A percentile compares a stretch with the other conserved stretches of the same genome.
phyloP scores from a whole-genome alignment of 2,797 vertebrate genomes.

The Kryptopterus vitreolus region DNA sequence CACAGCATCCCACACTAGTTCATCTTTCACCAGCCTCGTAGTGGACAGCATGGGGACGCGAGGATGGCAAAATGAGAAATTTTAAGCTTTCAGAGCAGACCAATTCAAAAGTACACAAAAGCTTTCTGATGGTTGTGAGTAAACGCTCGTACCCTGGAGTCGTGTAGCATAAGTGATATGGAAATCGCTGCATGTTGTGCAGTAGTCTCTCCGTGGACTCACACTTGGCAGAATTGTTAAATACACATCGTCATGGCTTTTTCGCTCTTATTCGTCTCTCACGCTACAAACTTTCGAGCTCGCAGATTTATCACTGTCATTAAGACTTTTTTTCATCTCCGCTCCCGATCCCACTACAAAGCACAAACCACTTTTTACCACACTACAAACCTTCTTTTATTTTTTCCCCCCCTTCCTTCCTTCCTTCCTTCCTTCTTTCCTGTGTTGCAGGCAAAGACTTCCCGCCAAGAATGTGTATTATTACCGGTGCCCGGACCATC shows the following conservation, averaged over 20 bases:
- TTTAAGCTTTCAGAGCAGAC: slow-evolving; percentile 3
- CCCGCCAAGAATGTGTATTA: slow-evolving; percentile 97
- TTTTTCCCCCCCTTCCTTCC: background rate
- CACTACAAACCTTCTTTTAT: background rate
- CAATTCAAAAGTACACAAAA: background rate
- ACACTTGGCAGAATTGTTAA: slow-evolving; percentile 14
- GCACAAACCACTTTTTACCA: too few relatives aligned
- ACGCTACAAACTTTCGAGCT: background rate
- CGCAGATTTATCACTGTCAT: background rate
- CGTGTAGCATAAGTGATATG: slow-evolving; percentile 29
- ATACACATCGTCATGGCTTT: background rate
- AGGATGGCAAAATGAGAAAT: background rate
- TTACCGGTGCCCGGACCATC: slow-evolving; percentile 95
- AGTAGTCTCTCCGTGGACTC: slow-evolving; percentile 13
- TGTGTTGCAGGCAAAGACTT: slow-evolving; percentile 87
- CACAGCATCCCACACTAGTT: background rate
- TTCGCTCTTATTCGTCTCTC: background rate
- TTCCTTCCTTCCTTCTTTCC: slow-evolving; percentile 21
- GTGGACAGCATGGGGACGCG: background rate
- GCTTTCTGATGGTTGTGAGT: slow-evolving; percentile 7
- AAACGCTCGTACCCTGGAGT: slow-evolving; percentile 10
- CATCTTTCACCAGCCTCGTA: background rate
- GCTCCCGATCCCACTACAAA: background rate
- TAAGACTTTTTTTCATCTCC: background rate
- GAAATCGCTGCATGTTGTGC: slow-evolving; percentile 23